phyloP scores from a whole-genome alignment of 1,140 invertebrate genomes.

The Paraescarpia echinospica region DNA sequence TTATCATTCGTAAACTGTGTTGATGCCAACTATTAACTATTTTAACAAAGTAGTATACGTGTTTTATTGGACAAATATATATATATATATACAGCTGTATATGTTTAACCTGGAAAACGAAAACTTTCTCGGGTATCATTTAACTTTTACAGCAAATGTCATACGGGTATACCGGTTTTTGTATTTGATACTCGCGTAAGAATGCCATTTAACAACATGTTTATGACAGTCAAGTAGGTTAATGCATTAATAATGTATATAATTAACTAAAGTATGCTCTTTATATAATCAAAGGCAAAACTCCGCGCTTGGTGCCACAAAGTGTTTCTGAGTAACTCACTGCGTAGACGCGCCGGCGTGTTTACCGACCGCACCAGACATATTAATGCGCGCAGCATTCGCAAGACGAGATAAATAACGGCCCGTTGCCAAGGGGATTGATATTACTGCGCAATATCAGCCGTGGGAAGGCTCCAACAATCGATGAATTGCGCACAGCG shows the following conservation, averaged over 20 bases:
- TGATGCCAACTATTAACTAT: no score
- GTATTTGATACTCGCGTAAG: neutral
- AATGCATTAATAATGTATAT: neutral
- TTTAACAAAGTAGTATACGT: no score
- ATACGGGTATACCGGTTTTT: no score
- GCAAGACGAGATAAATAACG: neutral
- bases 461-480: neutral
- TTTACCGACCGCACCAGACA: neutral
- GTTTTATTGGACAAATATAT: no score
- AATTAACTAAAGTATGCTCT: neutral
- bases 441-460: neutral
- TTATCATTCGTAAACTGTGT: no score
- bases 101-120: no score
- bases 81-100: no score
- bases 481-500: neutral
- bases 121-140: no score
- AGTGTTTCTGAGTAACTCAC: neutral
- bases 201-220: neutral
- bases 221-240: neutral
- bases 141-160: no score
- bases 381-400: neutral
- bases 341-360: neutral
- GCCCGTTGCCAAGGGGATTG: neutral
- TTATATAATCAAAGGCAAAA: neutral
- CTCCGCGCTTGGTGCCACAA: neutral